Percentiles rank a stretch among this genome's conserved stretches.
phyloP scores from a whole-genome alignment of 2,113 vertebrate genomes.

The Triplophysa siluroides region DNA sequence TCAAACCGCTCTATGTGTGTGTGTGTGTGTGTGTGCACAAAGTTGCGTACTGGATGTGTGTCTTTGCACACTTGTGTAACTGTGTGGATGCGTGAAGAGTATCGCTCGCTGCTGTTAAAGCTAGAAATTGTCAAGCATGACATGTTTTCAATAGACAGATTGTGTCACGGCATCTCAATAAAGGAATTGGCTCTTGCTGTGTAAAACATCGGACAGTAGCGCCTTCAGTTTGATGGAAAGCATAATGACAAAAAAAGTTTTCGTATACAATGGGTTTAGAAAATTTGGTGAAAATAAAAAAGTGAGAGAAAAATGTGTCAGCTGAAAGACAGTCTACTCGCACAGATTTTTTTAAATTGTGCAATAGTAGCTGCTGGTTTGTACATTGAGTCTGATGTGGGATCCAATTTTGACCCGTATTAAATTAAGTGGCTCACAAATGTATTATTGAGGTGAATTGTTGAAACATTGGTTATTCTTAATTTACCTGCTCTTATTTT shows the following conservation, averaged over 20 bases:
- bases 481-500: neutral
- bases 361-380: neutral
- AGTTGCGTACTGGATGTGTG: neutral
- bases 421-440: neutral
- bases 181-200: neutral
- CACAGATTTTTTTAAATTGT: neutral
- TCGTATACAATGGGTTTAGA: neutral
- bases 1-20: conserved; percentile 28
- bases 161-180: conserved; percentile 13
- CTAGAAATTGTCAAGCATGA: neutral
- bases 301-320: neutral
- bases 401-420: neutral
- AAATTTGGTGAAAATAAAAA: neutral
- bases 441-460: neutral
- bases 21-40: conserved; percentile 30
- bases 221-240: conserved; percentile 10
- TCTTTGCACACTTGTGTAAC: neutral
- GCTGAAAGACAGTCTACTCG: neutral
- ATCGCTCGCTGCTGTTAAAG: conserved; percentile 28
- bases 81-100: neutral
- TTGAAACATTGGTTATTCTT: neutral
- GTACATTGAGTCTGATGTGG: neutral
- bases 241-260: conserved; percentile 2
- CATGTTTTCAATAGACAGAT: neutral
- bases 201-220: neutral